A percentile compares a stretch with the other conserved stretches of the same genome.
These are phyloP conservation scores for Callipepla squamata DNA, from an alignment of 2,113 vertebrate species.

Conservation along the genomic window DNA sequence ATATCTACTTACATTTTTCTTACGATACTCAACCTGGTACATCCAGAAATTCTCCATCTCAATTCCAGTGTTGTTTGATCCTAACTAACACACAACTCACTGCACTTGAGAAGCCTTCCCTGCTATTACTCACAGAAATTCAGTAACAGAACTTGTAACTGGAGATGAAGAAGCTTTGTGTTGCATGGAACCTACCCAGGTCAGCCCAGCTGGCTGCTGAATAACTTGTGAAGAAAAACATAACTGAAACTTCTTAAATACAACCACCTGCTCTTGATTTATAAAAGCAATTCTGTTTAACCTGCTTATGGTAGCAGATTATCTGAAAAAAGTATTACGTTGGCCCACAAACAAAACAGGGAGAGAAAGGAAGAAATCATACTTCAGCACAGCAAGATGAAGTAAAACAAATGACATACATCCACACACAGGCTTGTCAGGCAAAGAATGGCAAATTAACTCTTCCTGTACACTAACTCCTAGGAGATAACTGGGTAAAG, in stretches of 20 bases:
- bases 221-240: not conserved
- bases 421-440: not conserved
- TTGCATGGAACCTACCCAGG: not conserved
- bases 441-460: not conserved
- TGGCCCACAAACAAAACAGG: not conserved
- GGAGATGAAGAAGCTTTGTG: constrained; percentile 18
- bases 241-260: not conserved
- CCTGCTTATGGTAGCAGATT: not conserved
- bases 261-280: not conserved
- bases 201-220: not conserved
- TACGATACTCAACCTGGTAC: constrained; percentile 82
- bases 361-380: not conserved
- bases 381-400: not conserved
- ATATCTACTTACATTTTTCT: constrained; percentile 77
- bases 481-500: not conserved
- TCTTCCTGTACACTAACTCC: not conserved
- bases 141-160: constrained; percentile 71
- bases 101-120: constrained; percentile 24
- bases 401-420: not conserved
- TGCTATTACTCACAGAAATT: constrained; percentile 53
- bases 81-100: not conserved
- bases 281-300: not conserved
- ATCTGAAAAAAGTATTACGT: not conserved
- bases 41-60: constrained; percentile 97
- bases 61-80: not conserved